Conservation (phyloP, 1,140 invertebrate genomes). For the Meloidogyne hapla region DNA sequence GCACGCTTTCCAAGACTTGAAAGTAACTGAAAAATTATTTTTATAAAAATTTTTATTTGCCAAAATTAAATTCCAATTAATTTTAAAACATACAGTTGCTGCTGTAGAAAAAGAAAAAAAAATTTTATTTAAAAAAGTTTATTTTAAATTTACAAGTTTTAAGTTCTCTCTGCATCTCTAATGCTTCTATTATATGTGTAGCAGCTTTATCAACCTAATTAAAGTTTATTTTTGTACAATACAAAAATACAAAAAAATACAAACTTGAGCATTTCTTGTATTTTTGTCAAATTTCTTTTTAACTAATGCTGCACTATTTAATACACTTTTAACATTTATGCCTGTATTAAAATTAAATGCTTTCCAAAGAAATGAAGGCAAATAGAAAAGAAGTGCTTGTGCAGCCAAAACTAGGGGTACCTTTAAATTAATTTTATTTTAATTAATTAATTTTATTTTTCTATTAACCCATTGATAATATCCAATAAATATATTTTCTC, state of each 20-base stretch:
- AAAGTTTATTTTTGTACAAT: neutral
- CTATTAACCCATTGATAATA: slow-evolving; percentile 68
- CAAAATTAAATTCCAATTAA: neutral
- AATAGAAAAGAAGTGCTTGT: slow-evolving; percentile 62
- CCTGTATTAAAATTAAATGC: slow-evolving; percentile 58
- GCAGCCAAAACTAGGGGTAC: slow-evolving; percentile 50
- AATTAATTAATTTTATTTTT: neutral
- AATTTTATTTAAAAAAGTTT: neutral
- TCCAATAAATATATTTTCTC: slow-evolving; percentile 50
- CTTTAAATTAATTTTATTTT: slow-evolving; percentile 1
- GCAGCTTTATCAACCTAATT: slow-evolving; percentile 22
- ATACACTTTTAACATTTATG: slow-evolving; percentile 60
- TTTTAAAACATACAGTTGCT: neutral
- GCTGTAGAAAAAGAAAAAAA: neutral
- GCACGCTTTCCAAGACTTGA: slow-evolving; percentile 64
- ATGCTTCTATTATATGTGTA: slow-evolving; percentile 49
- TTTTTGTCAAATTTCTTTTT: slow-evolving; percentile 59
- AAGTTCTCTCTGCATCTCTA: slow-evolving; percentile 61
- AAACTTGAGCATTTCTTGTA: slow-evolving; percentile 51
- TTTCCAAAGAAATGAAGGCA: slow-evolving; percentile 60
- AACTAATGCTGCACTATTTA: slow-evolving; percentile 57
- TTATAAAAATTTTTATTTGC: slow-evolving; percentile 4
- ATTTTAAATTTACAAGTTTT: slow-evolving; percentile 36
- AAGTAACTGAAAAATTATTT: slow-evolving; percentile 50
- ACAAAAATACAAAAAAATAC: neutral